Evolutionary conservation across 92 coral and sea anemone genomes (phyloP).

Genomic region (Palythoa grandis): DNA sequence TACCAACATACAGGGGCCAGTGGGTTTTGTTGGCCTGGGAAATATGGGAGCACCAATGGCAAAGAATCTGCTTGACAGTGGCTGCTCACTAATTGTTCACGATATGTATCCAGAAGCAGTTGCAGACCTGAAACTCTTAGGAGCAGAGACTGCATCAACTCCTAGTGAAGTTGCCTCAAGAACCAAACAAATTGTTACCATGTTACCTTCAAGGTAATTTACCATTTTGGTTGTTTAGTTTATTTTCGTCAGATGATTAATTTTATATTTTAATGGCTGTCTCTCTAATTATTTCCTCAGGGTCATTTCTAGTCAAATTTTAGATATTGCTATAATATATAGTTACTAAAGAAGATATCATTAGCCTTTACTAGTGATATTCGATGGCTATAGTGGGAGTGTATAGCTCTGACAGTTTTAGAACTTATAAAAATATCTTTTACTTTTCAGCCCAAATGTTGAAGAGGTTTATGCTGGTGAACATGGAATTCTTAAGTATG

Average conservation of each 20-base stretch:
- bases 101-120: slow-evolving; percentile 80
- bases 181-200: slow-evolving; percentile 81
- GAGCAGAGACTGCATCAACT: slow-evolving; percentile 81
- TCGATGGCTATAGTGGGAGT: neutral
- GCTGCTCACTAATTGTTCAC: slow-evolving; percentile 75
- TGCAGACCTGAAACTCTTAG: slow-evolving; percentile 76
- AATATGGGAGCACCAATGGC: slow-evolving; percentile 99
- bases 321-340: too few relatives aligned
- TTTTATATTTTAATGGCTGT: too few relatives aligned
- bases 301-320: too few relatives aligned
- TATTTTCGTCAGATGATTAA: neutral
- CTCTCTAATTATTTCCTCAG: too few relatives aligned
- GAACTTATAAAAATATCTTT: neutral
- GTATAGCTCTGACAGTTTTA: neutral
- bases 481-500: slow-evolving; percentile 90
- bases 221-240: neutral
- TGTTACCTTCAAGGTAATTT: slow-evolving; percentile 94
- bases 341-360: too few relatives aligned
- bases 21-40: slow-evolving; percentile 97
- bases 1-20: slow-evolving; percentile 31
- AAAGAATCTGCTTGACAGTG: slow-evolving; percentile 78
- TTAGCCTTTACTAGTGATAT: too few relatives aligned
- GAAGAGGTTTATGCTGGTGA: slow-evolving; percentile 87
- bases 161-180: slow-evolving; percentile 92
- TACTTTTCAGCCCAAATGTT: slow-evolving; percentile 85